Evolutionary conservation across 2,797 vertebrate genomes (phyloP).

Genomic region (Helostoma temminkii): DNA sequence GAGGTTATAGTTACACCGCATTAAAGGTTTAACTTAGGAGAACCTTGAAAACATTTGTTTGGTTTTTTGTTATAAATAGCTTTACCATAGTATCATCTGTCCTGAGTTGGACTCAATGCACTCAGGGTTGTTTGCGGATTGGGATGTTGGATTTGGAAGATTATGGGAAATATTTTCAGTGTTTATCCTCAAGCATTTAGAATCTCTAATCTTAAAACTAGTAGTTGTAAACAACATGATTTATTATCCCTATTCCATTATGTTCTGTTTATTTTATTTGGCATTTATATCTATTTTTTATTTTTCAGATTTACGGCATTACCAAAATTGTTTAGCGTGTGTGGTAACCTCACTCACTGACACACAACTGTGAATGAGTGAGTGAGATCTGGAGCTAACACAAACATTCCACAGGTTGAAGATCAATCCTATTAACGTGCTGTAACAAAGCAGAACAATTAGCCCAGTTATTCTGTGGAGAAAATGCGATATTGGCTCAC

Average conservation of each 20-base stretch:
- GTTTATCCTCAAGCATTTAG: constrained; percentile 64
- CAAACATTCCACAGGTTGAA: constrained; percentile 67
- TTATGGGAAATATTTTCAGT: constrained; percentile 64
- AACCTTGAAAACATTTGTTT: background rate
- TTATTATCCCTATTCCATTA: constrained; percentile 8
- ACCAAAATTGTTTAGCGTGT: background rate
- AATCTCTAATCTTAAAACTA: constrained; percentile 52
- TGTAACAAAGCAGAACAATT: constrained; percentile 69
- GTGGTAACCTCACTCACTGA: background rate
- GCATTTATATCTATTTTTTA: constrained; percentile 12
- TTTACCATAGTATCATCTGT: constrained; percentile 13
- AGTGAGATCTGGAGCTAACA: constrained; percentile 37
- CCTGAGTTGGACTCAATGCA: constrained; percentile 55
- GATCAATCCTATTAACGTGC: constrained; percentile 67
- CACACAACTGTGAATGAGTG: background rate
- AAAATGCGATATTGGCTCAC: constrained; percentile 64
- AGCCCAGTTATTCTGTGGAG: constrained; percentile 64
- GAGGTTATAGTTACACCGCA: constrained; percentile 15
- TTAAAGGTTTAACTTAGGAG: background rate
- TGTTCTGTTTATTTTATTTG: constrained; percentile 2
- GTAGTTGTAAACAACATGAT: constrained; percentile 45
- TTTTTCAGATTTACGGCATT: background rate
- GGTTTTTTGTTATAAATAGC: background rate
- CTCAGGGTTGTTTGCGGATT: constrained; percentile 58
- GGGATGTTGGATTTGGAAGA: constrained; percentile 67